phyloP scores from a whole-genome alignment of 2,888 invertebrate species.

The Neria commutata region DNA sequence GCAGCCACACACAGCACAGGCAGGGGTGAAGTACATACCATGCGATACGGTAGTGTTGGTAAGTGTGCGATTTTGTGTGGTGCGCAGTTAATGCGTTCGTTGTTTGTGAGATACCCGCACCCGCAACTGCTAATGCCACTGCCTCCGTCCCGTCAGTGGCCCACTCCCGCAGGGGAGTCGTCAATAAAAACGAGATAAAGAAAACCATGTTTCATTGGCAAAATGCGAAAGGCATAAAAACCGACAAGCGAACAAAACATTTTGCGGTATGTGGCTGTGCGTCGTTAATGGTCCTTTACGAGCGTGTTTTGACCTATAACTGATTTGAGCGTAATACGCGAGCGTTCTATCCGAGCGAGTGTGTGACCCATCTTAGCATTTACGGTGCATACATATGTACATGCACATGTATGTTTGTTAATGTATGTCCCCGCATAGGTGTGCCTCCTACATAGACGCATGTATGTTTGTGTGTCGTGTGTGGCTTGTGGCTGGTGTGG shows the following conservation, averaged over 20 bases:
- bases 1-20: background rate
- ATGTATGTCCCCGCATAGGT: no score
- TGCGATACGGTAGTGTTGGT: no score
- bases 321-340: conserved; percentile 52
- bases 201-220: conserved; percentile 51
- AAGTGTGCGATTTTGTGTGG: background rate
- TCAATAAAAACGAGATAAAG: conserved; percentile 54
- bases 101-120: background rate
- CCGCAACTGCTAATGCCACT: no score
- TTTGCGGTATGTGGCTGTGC: conserved; percentile 7
- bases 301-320: conserved; percentile 50
- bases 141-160: conserved; percentile 22
- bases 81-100: background rate
- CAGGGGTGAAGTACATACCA: no score
- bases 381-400: no score
- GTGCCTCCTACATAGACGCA: no score
- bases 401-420: no score
- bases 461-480: no score
- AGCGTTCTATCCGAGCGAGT: conserved; percentile 38
- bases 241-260: conserved; percentile 13
- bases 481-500: no score
- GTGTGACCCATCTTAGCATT: conserved; percentile 12
- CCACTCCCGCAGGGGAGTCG: conserved; percentile 49
- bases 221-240: conserved; percentile 33
- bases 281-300: conserved; percentile 5